Base-by-base conservation (phyloP, 2,888 invertebrate species). In the Limnephilus lunatus region DNA sequence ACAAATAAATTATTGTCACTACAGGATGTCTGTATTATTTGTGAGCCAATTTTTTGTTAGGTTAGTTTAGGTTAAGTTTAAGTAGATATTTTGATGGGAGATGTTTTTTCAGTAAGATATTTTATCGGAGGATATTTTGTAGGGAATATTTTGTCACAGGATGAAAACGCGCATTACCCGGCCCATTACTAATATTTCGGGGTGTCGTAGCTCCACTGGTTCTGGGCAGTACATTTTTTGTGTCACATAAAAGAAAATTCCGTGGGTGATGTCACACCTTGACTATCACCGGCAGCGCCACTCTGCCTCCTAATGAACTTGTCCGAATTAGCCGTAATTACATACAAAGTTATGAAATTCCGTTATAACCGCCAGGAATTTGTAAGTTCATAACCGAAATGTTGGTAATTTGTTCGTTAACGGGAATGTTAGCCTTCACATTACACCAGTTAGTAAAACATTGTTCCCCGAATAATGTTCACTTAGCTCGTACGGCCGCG, bases 361-460 rank as follows among this genome's bases (percentile, higher is more conserved):
- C 68, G 25, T 68, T 68, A 68, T 68, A 68, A 68, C 68, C 25
- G 68, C 68, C 68, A 68, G 68, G 68, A 68, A 68, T 68, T 68
- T 68, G 25, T 25, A 68, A 25, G 25, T 68, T 68, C 68, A 68
- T 68, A 68, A 68, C 68, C 4, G 68, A 68, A 68, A 68, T 68
- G 68, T 68, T 68, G 25, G 68, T 68, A 68, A 68, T 68, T 68
- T 68, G 68, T 68, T 68, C 68, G 68, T 68, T 68, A 68, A 25
- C 68, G 68, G 68, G 68, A 68, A 68, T 68, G 68, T 68, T 68
- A 68, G 68, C 68, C 68, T 68, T 68, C 68, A 68, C 68, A 68
- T 68, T 68, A 68, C 68, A 68, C 25, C 68, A 68, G 68, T 68
- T 68, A 68, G 68, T 68, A 68, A 68, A 68, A 68, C 68, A 68